Conservation (phyloP, 2,113 vertebrate genomes). For the Passer montanus region DNA sequence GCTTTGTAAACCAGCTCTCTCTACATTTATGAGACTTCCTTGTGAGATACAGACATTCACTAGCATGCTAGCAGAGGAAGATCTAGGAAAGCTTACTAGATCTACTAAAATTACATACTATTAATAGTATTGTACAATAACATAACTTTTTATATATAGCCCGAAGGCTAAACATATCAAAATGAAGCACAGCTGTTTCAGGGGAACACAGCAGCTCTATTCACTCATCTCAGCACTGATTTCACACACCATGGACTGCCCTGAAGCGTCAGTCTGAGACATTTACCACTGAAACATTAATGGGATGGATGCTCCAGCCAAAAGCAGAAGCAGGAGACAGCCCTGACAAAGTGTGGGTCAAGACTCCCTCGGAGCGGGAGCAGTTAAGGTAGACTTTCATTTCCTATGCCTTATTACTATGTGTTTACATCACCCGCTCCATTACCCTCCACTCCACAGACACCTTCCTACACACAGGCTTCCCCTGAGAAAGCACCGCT, state of each 20-base stretch:
- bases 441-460: background rate
- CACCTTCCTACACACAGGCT: background rate
- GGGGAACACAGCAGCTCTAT: background rate
- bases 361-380: background rate
- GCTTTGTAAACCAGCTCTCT: background rate
- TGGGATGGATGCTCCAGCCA: accelerated
- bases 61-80: background rate
- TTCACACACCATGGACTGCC: background rate
- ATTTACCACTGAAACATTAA: background rate
- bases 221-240: background rate
- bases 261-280: background rate
- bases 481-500: background rate
- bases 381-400: accelerated
- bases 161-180: background rate
- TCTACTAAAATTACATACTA: background rate
- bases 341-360: accelerated
- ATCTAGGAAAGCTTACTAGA: background rate
- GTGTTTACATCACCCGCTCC: background rate
- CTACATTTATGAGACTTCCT: background rate
- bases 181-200: background rate
- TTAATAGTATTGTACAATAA: slow-evolving; percentile 22
- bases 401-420: accelerated
- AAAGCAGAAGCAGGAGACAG: accelerated
- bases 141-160: background rate
- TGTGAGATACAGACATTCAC: background rate